Evolutionary conservation across 1,140 invertebrate species (phyloP), one percentile per base, ranked within the genome.

Genomic region (Psix sp.): DNA sequence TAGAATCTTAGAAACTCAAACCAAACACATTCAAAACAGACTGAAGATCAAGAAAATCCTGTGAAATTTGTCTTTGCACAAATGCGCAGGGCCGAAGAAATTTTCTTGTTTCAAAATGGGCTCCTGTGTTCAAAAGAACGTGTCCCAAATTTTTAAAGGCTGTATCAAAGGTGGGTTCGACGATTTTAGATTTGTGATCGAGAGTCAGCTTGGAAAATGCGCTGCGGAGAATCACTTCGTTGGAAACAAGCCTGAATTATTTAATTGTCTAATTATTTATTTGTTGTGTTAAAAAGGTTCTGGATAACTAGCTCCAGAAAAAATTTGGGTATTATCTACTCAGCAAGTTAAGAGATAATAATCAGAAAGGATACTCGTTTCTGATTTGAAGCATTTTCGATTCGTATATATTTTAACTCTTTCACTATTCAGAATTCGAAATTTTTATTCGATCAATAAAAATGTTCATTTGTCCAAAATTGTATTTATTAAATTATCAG

Each of bases 1-100:
- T 90, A 84, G 79, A 71, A 43, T n/a, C 26, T 1, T 14, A 14
- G 9, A 48, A 40, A 39, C 16, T 26, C 42, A 33, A 66, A 63
- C 11, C 3, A 15, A 45, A 39, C 33, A 43, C 0, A 43, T 26
- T 52, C 20, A 11, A 9, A 42, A 48, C 40, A 46, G 62, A 67
- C 56, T 48, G 65, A 66, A 10, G 36, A 45, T 33, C 42, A 20
- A 67, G 43, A 18, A 56, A 35, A 35, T 10, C 14, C 10, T 40
- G 3, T n/a, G 18, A 39, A 35, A 29, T 29, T 9, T 9, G 29
- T n/a, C n/a, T n/a, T n/a, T n/a, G n/a, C n/a, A n/a, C n/a, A n/a
- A n/a, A n/a, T n/a, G n/a, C 11, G n/a, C 36, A 15, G 15, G n/a
- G 31, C 0, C 15, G 39, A 11, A 13, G 0, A 33, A 33, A 7